Base-by-base conservation (phyloP, 2,888 invertebrate species). In the Nomada goodeniana region DNA sequence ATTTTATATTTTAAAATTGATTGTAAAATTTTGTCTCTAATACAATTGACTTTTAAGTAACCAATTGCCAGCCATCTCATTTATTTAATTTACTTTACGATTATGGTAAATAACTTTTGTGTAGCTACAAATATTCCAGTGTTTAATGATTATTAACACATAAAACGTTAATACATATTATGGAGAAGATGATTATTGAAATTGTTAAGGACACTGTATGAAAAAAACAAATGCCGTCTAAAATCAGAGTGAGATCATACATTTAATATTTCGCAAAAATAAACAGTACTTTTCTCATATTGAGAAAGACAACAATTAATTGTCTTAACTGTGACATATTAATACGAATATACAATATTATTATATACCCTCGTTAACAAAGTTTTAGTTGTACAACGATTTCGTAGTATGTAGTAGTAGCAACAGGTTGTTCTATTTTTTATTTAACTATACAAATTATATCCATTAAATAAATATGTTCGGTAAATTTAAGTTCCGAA, bases 201-300 rank as follows among this genome's bases (percentile, higher is more conserved):
- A 69, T 76, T 68, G 65, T 86, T 76, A 76, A 86, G 53, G 73
- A 69, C 77, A 78, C 59, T 83, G 55, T 84, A 84, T 68, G 77
- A 47, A 47, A 72, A 79, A 76, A 83, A 82, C 69, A 82, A 86
- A 85, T 87, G 83, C 89, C 87, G 86, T 86, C 84, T 84, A 74
- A 86, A 84, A 69, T 61, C 72, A 87, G 89, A 88, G 88, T 87
- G 90, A 89, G 86, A 90, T 85, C 80, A 60, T 82, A 84, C 82
- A 69, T 80, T 78, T 85, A 85, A 85, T 74, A 65, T 84, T 84
- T 84, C 73, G 53, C 80, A 85, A 86, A 83, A 75, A 50, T 74
- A 83, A 82, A 84, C 77, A 76, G 80, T 86, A 76, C 82, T 82
- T 92, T 93, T 92, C 92, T 92, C 92, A 92, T 92, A 92, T 92